Conservation (phyloP, 1,140 invertebrate species). For the Matsumurasca onukii region DNA sequence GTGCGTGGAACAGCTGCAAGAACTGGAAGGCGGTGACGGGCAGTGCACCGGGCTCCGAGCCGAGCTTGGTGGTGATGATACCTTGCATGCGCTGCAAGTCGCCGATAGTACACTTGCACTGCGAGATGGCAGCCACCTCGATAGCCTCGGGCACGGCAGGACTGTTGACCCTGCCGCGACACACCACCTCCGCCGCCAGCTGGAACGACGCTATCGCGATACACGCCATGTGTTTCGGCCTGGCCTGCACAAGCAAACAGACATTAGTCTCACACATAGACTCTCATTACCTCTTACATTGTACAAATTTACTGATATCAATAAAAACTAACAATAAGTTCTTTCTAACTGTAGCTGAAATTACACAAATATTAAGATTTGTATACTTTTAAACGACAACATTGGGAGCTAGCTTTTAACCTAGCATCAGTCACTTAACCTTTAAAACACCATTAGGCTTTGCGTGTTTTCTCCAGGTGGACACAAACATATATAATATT, state of each 20-base stretch:
- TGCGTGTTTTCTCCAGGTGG: too few species aligned
- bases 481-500: too few species aligned
- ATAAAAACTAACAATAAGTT: too few species aligned
- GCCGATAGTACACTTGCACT: slow-evolving; percentile 72
- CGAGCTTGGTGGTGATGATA: slow-evolving; percentile 68
- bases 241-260: slow-evolving; percentile 45
- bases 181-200: slow-evolving; percentile 56
- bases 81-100: slow-evolving; percentile 73
- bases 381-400: too few species aligned
- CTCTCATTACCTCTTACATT: too few species aligned
- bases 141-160: slow-evolving; percentile 46
- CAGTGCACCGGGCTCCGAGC: slow-evolving; percentile 56
- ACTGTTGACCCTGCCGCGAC: slow-evolving; percentile 43
- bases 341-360: too few species aligned
- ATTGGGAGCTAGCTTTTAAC: too few species aligned
- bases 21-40: slow-evolving; percentile 65
- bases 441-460: too few species aligned
- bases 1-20: slow-evolving; percentile 61
- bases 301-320: too few species aligned
- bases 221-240: slow-evolving; percentile 68
- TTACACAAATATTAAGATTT: too few species aligned
- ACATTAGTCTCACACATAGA: not conserved
- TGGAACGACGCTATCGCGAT: slow-evolving; percentile 70
- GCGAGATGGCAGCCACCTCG: slow-evolving; percentile 59
- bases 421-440: too few species aligned